Evolutionary conservation across 1,140 invertebrate species (phyloP), one percentile per base, ranked within the genome.

Genomic region (Meloidogyne floridensis): DNA sequence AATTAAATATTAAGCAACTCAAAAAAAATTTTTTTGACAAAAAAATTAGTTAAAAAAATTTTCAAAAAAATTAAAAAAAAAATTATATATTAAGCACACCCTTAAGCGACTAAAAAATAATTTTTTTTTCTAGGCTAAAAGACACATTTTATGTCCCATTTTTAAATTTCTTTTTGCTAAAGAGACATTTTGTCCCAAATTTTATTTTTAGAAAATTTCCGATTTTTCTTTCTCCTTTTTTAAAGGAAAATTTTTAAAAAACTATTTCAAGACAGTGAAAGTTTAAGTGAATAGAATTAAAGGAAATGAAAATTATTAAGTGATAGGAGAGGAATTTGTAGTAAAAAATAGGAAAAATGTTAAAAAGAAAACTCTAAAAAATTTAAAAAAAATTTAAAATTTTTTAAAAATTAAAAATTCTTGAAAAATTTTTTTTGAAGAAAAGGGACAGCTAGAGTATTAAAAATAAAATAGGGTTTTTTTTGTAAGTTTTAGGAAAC

Each of bases 11-110:
- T 15, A 65, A 32, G 13, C 54, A 76, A 71, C 18, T 18, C 5
- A 42, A 8, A 77, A 77, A 65, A 47, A 47, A 54, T 65, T 77
- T 77, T 77, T 77, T 77, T 69, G 51, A 9, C 20, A 32, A 6
- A 47, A 47, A 47, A 47, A 47, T 47, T 47, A 47, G 47, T 47
- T 6, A 47, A 47, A 47, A 47, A 47, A 47, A 47, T 47, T 6
- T 47, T 47, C 47, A 47, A 47, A 47, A 47, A 47, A 47, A 47
- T 4, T 6, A 47, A 47, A 47, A 47, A 59, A 59, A 59, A 65
- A n/a, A 65, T n/a, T n/a, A 65, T 7, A n/a, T n/a, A 7, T 9
- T n/a, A 65, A 65, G 59, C 59, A 65, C 59, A 65, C 59, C 59
- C 59, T 65, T 56, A 47, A 47, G 47, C 47, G 7, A 47, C 5